Base-by-base conservation (phyloP, 2,113 vertebrate species). In the Hassar affinis region DNA sequence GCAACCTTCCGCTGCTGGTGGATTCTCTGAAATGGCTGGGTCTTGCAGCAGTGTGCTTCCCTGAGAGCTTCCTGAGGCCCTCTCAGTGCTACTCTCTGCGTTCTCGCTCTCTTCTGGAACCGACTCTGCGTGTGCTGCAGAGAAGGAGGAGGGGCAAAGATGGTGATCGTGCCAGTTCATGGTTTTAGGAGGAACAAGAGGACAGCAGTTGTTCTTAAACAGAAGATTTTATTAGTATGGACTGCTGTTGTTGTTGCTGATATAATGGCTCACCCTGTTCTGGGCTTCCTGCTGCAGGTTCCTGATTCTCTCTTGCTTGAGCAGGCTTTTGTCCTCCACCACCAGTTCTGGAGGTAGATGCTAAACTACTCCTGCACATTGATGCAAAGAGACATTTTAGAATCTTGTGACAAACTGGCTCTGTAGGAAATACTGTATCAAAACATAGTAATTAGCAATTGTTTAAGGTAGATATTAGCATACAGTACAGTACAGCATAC, bases 341-440 rank as follows among this genome's bases (percentile, higher is more conserved):
- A 72, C 92, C 93, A 83, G 94, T 94, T 92, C 95, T 94, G 64
- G 97, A 96, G 89, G 94, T 95, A 85, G 96, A 96, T 27, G 95
- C 93, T 85, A 94, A 95, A 88, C 95, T 97, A 91, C 96, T 97
- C 98, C 98, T 99, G 88, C 56, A 33, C n/a, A 71, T 1, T 38
- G 8, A 77, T 3, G 20, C n/a, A 38, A 20, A 84, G 10, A 59
- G 9, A 71, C 7, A 54, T 10, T 85, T 14, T 76, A 10, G 22
- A 56, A 20, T 42, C 10, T 30, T 64, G 27, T 45, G 47, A 54
- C 27, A n/a, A 20, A 66, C 11, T 30, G 35, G 10, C 6, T 18
- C 27, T 12, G 33, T 56, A 4, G n/a, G 69, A 72, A 47, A 27
- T 42, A 72, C 42, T 47, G 45, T 17, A 12, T 18, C 18, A 14